phyloP scores from a whole-genome alignment of 2,888 invertebrate genomes.

The Polydesmus complanatus region DNA sequence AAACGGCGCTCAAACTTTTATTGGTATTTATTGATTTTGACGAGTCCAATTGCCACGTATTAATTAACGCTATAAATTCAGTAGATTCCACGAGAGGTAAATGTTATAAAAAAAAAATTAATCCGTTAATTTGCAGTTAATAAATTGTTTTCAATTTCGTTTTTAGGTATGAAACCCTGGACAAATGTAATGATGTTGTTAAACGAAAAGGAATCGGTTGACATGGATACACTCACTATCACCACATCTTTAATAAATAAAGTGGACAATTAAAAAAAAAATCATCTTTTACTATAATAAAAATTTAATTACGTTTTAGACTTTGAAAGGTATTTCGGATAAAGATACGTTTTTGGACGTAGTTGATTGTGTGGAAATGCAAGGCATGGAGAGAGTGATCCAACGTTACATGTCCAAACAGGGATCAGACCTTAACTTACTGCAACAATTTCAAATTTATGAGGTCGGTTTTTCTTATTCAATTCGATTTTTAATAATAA shows the following conservation, averaged over 20 bases:
- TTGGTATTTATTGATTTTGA: slow-evolving; percentile 97
- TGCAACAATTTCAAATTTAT: slow-evolving; percentile 87
- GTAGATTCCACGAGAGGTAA: slow-evolving; percentile 59
- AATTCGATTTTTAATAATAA: too few species aligned
- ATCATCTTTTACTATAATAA: neutral
- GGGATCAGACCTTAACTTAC: slow-evolving; percentile 79
- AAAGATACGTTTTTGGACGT: slow-evolving; percentile 96
- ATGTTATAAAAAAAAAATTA: too few species aligned
- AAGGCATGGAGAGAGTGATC: slow-evolving; percentile 74
- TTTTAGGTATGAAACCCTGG: slow-evolving; percentile 51
- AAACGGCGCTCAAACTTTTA: slow-evolving; percentile 89
- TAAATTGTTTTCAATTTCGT: neutral
- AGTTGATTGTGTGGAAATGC: slow-evolving; percentile 87
- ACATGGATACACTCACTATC: slow-evolving; percentile 87
- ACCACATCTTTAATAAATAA: slow-evolving; percentile 93
- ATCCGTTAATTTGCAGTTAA: neutral
- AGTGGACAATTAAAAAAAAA: slow-evolving; percentile 22
- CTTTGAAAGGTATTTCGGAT: slow-evolving; percentile 80
- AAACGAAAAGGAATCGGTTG: slow-evolving; percentile 88
- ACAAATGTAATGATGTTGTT: slow-evolving; percentile 66
- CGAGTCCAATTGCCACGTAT: slow-evolving; percentile 79
- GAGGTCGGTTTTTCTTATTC: slow-evolving; percentile 41
- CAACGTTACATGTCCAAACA: slow-evolving; percentile 80
- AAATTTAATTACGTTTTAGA: slow-evolving; percentile 30
- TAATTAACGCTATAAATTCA: slow-evolving; percentile 74